phyloP scores from a whole-genome alignment of 2,797 vertebrate species.

The Clamator glandarius region DNA sequence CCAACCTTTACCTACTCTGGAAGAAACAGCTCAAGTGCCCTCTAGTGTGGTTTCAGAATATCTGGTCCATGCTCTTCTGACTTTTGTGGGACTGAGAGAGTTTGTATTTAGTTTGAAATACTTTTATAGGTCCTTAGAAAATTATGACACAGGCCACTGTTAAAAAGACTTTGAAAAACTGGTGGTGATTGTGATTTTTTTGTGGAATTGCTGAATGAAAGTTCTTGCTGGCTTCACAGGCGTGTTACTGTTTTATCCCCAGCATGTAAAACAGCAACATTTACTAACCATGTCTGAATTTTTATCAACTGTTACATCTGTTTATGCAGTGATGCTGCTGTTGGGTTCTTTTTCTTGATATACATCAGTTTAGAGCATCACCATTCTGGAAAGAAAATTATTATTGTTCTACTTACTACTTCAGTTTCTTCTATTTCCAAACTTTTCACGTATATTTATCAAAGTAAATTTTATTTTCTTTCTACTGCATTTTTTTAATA shows the following conservation, averaged over 20 bases:
- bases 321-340: not conserved
- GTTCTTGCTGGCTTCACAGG: not conserved
- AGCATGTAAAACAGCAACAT: not conserved
- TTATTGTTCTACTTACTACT: not conserved
- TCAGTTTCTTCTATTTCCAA: not conserved
- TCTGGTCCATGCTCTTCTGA: not conserved
- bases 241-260: not conserved
- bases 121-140: not conserved
- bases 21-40: slow-evolving; percentile 71
- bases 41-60: slow-evolving; percentile 68
- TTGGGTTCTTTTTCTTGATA: not conserved
- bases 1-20: not conserved
- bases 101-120: not conserved
- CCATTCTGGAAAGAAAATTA: not conserved
- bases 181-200: not conserved
- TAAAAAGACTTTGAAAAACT: not conserved
- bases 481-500: not conserved
- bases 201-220: not conserved
- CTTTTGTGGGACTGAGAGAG: not conserved
- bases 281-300: not conserved
- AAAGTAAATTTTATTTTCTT: not conserved
- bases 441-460: not conserved
- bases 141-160: not conserved
- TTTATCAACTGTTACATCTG: not conserved
- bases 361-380: not conserved